Base-by-base conservation (phyloP, 2,888 invertebrate genomes). In the Aphodius granarius region DNA sequence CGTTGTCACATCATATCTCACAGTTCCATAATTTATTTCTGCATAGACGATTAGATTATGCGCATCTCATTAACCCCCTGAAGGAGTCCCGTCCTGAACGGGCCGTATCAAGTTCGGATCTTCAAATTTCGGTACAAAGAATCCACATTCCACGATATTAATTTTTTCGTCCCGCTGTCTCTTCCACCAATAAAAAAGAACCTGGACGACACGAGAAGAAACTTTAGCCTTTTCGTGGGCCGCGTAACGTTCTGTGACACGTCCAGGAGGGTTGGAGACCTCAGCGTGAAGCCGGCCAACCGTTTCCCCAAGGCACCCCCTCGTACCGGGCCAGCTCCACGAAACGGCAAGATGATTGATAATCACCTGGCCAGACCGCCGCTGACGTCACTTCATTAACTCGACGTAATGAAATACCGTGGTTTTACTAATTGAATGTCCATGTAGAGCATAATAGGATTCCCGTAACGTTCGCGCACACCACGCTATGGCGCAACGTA, bases 381-480 rank as follows among this genome's bases (percentile, higher is more conserved):
- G 83, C 80, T 86, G 85, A 86, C 86, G 86, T 86, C 86, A 86
- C 86, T 86, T 86, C 86, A 86, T 86, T 86, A 86, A 85, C 84
- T 84, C 81, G 82, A 80, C 84, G 83, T 86, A 86, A 86, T 86
- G 86, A 86, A 86, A 86, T 86, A 86, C 85, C 85, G 85, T 84
- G 86, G 86, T 86, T 86, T 86, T 84, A 84, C 86, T 87, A 86
- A 86, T 86, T 87, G 86, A 86, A 86, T 86, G 86, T 86, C 86
- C 86, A 83, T 86, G 86, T 86, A 85, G 82, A 83, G 84, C 83
- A 85, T 86, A 86, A 86, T 86, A 85, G 86, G 86, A 86, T 86
- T 85, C 85, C 83, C 85, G 84, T 85, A 84, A 84, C 84, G 81
- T 81, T 70, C 73, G 66, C 72, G 70, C 75, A 72, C 66, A 64